These are phyloP conservation scores for Smutsia gigantea DNA, from an alignment of 2,797 vertebrate genomes.

Conservation along the genomic window DNA sequence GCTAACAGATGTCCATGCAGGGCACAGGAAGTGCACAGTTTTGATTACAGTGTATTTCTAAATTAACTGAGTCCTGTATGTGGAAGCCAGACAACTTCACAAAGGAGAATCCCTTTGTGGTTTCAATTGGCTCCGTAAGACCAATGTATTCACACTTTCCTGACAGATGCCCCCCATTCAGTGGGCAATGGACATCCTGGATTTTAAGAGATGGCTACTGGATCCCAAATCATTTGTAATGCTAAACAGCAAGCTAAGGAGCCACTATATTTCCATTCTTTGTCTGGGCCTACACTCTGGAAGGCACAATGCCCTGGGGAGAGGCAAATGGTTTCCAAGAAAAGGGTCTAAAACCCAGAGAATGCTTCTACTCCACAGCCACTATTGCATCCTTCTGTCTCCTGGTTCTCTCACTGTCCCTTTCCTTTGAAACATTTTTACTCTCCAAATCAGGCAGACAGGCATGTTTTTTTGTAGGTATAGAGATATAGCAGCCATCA, in stretches of 20 bases:
- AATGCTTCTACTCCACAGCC: background rate
- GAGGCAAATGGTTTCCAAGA: background rate
- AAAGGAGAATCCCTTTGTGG: background rate
- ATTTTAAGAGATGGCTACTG: background rate
- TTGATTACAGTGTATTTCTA: background rate
- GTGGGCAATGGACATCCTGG: background rate
- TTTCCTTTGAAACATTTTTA: conserved; percentile 20
- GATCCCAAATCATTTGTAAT: background rate
- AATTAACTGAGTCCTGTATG: background rate
- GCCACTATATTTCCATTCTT: background rate
- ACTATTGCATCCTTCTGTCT: background rate
- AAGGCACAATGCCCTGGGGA: background rate
- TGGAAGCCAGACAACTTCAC: background rate
- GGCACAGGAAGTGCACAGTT: background rate
- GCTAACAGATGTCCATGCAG: background rate
- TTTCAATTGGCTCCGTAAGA: background rate
- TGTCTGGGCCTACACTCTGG: background rate
- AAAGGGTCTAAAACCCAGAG: background rate
- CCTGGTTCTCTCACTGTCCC: background rate
- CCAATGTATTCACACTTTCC: background rate
- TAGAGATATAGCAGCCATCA: background rate
- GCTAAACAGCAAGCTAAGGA: background rate
- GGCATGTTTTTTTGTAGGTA: background rate
- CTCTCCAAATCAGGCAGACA: conserved; percentile 15
- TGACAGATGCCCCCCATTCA: background rate